phyloP scores from a whole-genome alignment of 2,797 vertebrate species.

The Orientallactaga sibirica region DNA sequence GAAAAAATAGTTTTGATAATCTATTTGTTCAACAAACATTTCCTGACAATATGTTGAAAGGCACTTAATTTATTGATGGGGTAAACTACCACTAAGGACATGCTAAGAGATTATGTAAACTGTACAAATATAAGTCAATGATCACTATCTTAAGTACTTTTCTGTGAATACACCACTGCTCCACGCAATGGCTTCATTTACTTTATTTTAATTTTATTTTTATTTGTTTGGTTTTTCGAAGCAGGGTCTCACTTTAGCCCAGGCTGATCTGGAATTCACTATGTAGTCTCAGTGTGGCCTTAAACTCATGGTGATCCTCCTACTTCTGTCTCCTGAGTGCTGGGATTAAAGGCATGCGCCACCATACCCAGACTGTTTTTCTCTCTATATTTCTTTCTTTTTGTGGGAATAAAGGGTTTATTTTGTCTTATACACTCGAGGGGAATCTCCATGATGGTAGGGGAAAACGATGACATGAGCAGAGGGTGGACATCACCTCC shows the following conservation, averaged over 20 bases:
- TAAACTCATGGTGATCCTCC: too few species aligned
- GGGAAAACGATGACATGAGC: too few species aligned
- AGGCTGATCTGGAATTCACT: too few species aligned
- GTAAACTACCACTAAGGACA: neutral
- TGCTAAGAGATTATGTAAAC: neutral
- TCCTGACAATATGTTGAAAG: neutral
- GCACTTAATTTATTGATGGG: neutral
- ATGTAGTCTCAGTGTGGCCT: too few species aligned
- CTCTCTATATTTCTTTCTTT: too few species aligned
- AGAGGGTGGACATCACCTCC: too few species aligned
- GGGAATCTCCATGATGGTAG: too few species aligned
- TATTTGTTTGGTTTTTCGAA: neutral
- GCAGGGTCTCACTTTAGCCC: conserved; percentile 41
- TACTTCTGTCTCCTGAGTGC: too few species aligned
- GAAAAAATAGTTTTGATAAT: neutral
- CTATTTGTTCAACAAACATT: neutral
- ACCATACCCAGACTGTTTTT: too few species aligned
- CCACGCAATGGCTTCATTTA: neutral
- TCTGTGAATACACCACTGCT: neutral
- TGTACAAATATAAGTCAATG: neutral
- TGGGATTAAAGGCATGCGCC: too few species aligned
- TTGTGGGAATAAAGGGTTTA: too few species aligned
- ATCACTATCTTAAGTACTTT: neutral
- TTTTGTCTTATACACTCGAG: too few species aligned
- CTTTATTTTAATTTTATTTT: neutral